Evolutionary conservation across 2,113 vertebrate species (phyloP).

Genomic region (Corvus cornix): DNA sequence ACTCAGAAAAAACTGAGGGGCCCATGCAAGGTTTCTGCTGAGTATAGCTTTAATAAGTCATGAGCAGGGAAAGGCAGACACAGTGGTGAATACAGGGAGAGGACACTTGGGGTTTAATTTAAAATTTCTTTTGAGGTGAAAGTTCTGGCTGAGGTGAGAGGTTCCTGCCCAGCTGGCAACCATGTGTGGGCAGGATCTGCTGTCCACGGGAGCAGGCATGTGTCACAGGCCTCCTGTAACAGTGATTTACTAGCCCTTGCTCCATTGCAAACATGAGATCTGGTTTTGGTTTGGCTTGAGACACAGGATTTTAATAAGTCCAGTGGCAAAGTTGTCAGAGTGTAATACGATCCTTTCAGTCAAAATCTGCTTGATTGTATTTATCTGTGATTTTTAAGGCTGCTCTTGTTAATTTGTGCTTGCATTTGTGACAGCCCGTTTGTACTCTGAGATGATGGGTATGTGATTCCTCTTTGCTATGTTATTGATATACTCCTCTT

Average conservation of each 20-base stretch:
- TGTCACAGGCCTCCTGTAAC: background rate
- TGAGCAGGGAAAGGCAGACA: background rate
- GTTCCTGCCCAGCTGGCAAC: slow-evolving; percentile 37
- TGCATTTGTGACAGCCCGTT: background rate
- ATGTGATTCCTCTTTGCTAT: background rate
- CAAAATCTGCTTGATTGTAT: background rate
- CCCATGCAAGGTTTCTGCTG: background rate
- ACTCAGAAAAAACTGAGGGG: background rate
- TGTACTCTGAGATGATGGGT: background rate
- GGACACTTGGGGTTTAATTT: background rate
- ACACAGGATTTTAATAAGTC: background rate
- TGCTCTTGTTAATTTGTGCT: background rate
- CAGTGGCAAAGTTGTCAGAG: background rate
- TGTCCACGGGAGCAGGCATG: accelerated
- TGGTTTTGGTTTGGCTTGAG: slow-evolving; percentile 8
- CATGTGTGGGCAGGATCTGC: slow-evolving; percentile 3
- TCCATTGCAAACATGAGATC: background rate
- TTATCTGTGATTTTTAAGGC: background rate
- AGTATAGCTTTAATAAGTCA: background rate
- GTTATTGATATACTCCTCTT: background rate
- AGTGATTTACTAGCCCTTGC: slow-evolving; percentile 17
- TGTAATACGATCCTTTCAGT: background rate
- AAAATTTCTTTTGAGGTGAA: background rate
- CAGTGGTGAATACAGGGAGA: background rate
- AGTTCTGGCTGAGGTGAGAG: background rate